Evolutionary conservation across 2,888 invertebrate genomes (phyloP).

Genomic region (Drosophila merina): DNA sequence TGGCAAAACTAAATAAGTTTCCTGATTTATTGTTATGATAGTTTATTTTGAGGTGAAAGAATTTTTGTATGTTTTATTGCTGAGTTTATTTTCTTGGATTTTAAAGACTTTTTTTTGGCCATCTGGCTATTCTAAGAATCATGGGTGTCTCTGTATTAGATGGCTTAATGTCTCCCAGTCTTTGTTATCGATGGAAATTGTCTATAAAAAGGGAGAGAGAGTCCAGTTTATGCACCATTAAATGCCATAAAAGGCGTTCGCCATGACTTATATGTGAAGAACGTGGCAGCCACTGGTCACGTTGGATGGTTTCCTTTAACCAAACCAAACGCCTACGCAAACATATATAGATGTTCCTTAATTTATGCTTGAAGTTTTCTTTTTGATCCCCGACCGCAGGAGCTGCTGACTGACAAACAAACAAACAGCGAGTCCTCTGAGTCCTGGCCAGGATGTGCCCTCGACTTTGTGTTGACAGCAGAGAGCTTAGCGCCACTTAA

Average conservation of each 20-base stretch:
- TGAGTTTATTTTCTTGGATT: background rate
- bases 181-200: slow-evolving; percentile 66
- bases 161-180: slow-evolving; percentile 42
- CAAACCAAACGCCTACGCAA: background rate
- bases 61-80: background rate
- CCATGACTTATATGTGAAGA: slow-evolving; percentile 47
- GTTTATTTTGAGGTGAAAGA: background rate
- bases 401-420: slow-evolving; percentile 1
- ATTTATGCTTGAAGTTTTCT: slow-evolving; percentile 54
- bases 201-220: slow-evolving; percentile 57
- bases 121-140: slow-evolving; percentile 7
- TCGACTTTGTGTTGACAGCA: slow-evolving; percentile 54
- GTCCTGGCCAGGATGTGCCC: background rate
- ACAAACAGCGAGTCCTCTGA: background rate
- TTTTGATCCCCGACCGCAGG: slow-evolving; percentile 30
- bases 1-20: background rate
- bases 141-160: slow-evolving; percentile 12
- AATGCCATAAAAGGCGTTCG: slow-evolving; percentile 54
- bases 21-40: background rate
- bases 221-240: slow-evolving; percentile 67
- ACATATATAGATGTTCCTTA: slow-evolving; percentile 18
- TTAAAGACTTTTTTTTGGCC: background rate
- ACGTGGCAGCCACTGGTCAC: slow-evolving; percentile 42
- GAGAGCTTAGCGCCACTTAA: slow-evolving; percentile 70
- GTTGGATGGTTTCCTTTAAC: slow-evolving; percentile 17